Conservation (phyloP, 64 coral and sea anemone genomes). For the Montipora efflorescens region DNA sequence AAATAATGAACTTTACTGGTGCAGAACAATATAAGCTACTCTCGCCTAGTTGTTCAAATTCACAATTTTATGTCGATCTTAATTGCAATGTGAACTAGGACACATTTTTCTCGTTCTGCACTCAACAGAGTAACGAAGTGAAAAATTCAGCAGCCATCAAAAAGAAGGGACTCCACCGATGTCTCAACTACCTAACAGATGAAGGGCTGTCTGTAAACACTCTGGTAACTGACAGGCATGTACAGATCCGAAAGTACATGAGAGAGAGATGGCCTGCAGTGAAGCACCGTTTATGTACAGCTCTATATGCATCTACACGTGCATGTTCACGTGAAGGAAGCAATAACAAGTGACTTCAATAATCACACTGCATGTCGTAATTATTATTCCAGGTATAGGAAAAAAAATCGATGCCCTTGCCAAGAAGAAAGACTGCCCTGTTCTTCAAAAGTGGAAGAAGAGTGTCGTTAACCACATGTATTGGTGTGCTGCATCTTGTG, state of each 20-base stretch:
- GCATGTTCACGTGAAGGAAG: too few species aligned
- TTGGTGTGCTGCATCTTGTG: conserved; percentile 54
- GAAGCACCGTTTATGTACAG: conserved; percentile 8
- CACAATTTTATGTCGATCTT: too few species aligned
- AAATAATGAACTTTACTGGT: neutral
- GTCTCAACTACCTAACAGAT: neutral
- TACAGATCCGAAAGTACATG: conserved; percentile 38
- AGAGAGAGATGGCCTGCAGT: conserved; percentile 23
- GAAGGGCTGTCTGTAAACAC: neutral
- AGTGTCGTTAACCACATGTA: conserved; percentile 67
- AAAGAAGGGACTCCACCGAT: conserved; percentile 27
- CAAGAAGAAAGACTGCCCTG: conserved; percentile 58
- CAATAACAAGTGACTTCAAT: too few species aligned
- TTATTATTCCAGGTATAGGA: neutral
- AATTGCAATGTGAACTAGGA: neutral
- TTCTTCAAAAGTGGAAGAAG: conserved; percentile 19
- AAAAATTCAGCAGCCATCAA: conserved; percentile 49
- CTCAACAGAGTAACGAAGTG: conserved; percentile 49
- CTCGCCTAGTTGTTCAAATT: too few species aligned
- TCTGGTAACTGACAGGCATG: conserved; percentile 44
- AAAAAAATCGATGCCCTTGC: conserved; percentile 59
- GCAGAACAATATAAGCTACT: neutral
- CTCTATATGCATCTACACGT: too few species aligned
- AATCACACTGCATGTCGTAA: too few species aligned
- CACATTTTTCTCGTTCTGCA: too few species aligned